A percentile compares a stretch with the other conserved stretches of the same genome.
Evolutionary conservation across 2,113 vertebrate genomes (phyloP).

Genomic region (Ictalurus punctatus): DNA sequence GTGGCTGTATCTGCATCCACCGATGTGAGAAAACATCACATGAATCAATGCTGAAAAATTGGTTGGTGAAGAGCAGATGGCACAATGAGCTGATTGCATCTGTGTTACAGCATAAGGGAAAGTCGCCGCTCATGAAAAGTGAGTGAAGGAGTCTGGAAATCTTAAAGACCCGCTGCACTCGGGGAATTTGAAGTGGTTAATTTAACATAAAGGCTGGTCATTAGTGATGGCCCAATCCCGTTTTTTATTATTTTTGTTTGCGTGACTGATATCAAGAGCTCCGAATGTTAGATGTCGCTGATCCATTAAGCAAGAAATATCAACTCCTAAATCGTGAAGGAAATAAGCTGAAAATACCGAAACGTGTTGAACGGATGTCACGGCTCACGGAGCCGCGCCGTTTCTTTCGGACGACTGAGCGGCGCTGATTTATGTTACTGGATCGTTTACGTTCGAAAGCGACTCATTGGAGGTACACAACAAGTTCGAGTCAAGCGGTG

Average conservation of each 20-base stretch:
- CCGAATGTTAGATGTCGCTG: background rate
- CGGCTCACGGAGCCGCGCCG: too few species aligned
- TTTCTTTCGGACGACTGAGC: too few species aligned
- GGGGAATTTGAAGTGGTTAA: background rate
- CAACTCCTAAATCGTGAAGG: background rate
- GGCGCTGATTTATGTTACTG: too few species aligned
- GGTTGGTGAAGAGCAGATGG: background rate
- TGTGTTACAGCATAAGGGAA: background rate
- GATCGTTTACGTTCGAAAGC: background rate
- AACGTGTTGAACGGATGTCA: background rate
- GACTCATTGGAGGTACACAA: background rate
- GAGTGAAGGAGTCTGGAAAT: background rate
- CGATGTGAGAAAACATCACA: slow-evolving; percentile 1
- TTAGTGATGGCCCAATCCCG: background rate
- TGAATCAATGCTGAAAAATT: background rate
- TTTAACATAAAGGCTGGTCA: background rate
- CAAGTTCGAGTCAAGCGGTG: background rate
- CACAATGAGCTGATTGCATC: slow-evolving; percentile 6
- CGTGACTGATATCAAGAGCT: background rate
- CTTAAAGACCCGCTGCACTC: background rate
- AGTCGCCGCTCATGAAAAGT: background rate
- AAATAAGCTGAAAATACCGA: background rate
- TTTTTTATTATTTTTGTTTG: background rate
- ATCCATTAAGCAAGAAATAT: background rate
- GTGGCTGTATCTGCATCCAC: background rate